Conservation (phyloP, 2,113 vertebrate genomes). For the Prionailurus viverrinus region DNA sequence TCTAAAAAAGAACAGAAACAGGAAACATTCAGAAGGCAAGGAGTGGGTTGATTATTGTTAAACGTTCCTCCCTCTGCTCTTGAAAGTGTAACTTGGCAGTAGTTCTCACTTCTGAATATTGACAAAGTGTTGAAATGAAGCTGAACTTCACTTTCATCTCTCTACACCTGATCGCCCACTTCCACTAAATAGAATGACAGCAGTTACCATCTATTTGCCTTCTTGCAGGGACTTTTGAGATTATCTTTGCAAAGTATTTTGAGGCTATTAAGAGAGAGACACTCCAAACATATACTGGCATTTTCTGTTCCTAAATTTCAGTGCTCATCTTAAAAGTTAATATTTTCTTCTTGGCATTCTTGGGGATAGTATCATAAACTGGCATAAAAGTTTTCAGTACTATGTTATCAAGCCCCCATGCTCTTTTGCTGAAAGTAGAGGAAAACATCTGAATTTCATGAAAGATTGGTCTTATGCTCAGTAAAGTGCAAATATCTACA, state of each 20-base stretch:
- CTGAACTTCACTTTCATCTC: neutral
- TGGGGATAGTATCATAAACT: neutral
- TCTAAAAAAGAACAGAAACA: neutral
- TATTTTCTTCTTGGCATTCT: neutral
- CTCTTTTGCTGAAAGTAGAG: conserved; percentile 21
- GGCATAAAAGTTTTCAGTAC: neutral
- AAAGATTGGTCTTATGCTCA: neutral
- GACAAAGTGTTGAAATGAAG: neutral
- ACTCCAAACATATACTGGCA: neutral
- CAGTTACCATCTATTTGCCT: neutral
- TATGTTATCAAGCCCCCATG: neutral
- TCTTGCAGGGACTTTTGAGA: neutral
- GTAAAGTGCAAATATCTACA: neutral
- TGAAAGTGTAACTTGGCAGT: neutral
- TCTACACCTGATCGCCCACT: neutral
- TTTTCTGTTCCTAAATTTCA: conserved; percentile 28
- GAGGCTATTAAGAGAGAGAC: neutral
- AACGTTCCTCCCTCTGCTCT: neutral
- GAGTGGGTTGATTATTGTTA: neutral
- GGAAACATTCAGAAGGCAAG: neutral
- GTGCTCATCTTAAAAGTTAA: conserved; percentile 10
- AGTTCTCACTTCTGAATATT: neutral
- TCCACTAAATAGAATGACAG: neutral
- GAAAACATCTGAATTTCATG: neutral
- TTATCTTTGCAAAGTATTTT: conserved; percentile 13